These are phyloP conservation scores for Salvelinus fontinalis DNA, from an alignment of 2,113 vertebrate genomes.

Conservation along the genomic window DNA sequence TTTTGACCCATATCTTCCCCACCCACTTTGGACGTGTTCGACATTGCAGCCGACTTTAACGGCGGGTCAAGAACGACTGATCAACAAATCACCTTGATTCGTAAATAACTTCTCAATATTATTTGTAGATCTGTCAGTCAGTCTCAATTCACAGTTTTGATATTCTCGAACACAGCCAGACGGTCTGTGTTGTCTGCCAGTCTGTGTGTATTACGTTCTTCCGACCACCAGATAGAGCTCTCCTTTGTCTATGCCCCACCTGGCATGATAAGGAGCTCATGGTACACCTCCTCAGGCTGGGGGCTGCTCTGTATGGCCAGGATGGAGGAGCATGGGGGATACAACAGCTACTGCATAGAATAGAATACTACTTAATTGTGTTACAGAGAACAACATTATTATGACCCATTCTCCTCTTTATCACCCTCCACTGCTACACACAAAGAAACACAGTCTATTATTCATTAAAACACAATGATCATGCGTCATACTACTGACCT, in stretches of 20 bases:
- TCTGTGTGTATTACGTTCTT: neutral
- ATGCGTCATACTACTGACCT: slow-evolving; percentile 37
- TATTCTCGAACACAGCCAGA: neutral
- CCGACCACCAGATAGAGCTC: neutral
- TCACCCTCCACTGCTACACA: neutral
- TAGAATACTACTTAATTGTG: too few relatives aligned
- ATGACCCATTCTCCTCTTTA: too few relatives aligned
- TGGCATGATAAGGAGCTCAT: slow-evolving; percentile 48
- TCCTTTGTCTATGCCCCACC: neutral
- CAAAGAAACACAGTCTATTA: neutral
- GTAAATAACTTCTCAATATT: too few relatives aligned
- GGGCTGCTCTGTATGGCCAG: slow-evolving; percentile 38
- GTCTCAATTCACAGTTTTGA: too few relatives aligned
- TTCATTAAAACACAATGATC: too few relatives aligned
- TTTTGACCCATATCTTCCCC: neutral
- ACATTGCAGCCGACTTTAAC: too few relatives aligned
- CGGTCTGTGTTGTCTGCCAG: neutral
- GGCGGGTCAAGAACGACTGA: too few relatives aligned
- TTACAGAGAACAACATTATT: too few relatives aligned
- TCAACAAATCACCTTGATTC: too few relatives aligned
- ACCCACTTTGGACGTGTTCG: neutral
- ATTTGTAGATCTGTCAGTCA: too few relatives aligned
- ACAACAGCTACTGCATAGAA: slow-evolving; percentile 49
- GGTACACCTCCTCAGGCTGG: slow-evolving; percentile 48
- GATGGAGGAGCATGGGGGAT: slow-evolving; percentile 15